Evolutionary conservation across 2,113 vertebrate genomes (phyloP).

Genomic region (Pimephales promelas): DNA sequence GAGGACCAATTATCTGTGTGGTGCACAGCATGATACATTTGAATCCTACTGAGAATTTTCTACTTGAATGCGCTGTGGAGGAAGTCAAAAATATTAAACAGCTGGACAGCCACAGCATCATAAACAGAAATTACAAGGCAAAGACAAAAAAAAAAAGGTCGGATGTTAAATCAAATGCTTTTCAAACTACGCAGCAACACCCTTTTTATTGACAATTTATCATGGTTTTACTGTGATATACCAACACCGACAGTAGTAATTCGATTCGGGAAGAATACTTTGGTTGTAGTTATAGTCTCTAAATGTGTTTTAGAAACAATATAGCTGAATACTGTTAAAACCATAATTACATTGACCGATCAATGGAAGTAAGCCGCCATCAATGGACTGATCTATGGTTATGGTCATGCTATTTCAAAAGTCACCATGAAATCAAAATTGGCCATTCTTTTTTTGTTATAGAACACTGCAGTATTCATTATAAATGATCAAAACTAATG

Average conservation of each 20-base stretch:
- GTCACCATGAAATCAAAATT: too few relatives aligned
- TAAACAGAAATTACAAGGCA: not conserved
- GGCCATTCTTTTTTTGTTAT: too few relatives aligned
- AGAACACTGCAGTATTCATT: too few relatives aligned
- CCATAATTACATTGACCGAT: not conserved
- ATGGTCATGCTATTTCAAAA: not conserved
- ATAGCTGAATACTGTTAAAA: not conserved
- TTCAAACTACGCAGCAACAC: not conserved
- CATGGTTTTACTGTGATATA: not conserved
- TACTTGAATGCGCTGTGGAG: not conserved
- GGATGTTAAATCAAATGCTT: not conserved
- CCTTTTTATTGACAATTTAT: not conserved
- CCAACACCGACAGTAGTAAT: not conserved
- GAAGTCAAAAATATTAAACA: constrained; percentile 3
- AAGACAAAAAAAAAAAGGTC: not conserved
- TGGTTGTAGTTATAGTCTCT: not conserved
- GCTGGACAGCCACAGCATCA: not conserved
- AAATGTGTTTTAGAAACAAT: not conserved
- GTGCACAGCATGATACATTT: constrained; percentile 14
- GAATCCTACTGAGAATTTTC: not conserved
- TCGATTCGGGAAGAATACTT: not conserved
- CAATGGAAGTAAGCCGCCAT: not conserved
- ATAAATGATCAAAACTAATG: too few relatives aligned
- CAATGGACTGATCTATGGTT: not conserved
- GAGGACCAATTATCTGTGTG: constrained; percentile 3